These are phyloP conservation scores for Oncorhynchus masou DNA, from an alignment of 2,113 vertebrate genomes.

Conservation along the genomic window DNA sequence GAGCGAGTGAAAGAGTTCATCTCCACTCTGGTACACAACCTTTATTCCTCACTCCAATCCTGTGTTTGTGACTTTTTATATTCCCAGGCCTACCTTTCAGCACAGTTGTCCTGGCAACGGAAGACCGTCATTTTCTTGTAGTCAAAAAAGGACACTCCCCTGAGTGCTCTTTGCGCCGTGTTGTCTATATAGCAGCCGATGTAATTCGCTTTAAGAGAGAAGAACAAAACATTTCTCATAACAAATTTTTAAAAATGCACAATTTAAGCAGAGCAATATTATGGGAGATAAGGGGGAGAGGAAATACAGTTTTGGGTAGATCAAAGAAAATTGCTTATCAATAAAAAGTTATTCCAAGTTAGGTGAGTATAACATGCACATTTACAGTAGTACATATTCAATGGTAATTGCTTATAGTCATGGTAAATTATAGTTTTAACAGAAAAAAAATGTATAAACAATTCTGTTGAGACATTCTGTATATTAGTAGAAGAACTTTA, in stretches of 20 bases:
- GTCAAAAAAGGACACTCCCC: constrained; percentile 95
- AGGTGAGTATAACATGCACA: not conserved
- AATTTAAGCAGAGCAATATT: not conserved
- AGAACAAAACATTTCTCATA: constrained; percentile 4
- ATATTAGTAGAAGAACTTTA: not conserved
- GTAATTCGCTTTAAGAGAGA: constrained; percentile 82
- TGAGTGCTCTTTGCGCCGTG: constrained; percentile 84
- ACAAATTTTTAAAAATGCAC: not conserved
- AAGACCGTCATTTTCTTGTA: constrained; percentile 99
- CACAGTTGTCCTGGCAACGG: constrained; percentile 99
- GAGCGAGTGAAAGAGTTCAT: not conserved
- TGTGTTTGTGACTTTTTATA: not conserved
- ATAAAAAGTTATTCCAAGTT: not conserved
- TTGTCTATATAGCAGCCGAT: constrained; percentile 90
- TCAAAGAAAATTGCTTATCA: not conserved
- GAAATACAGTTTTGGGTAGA: not conserved
- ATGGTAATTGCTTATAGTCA: not conserved
- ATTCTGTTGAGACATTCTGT: not conserved
- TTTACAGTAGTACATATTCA: not conserved
- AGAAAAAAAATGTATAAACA: too few relatives aligned
- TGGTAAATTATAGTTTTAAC: not conserved
- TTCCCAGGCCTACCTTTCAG: constrained; percentile 82
- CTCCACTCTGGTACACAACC: not conserved
- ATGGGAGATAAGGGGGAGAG: not conserved
- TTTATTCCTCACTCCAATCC: too few relatives aligned